These are phyloP conservation scores for Drosophila colorata DNA, from an alignment of 2,888 invertebrate genomes.

Conservation along the genomic window DNA sequence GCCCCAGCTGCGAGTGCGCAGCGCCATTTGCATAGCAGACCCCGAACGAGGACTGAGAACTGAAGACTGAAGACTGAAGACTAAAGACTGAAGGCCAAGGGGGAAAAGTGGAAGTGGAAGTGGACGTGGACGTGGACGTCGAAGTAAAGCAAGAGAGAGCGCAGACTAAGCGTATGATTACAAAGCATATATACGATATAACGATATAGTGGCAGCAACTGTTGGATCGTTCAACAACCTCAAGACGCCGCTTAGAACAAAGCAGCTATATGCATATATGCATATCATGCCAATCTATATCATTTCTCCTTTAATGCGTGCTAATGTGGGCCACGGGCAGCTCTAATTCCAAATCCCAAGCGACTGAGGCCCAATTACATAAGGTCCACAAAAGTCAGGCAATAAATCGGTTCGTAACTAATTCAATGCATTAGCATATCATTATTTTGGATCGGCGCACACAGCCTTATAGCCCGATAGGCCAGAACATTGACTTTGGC, in stretches of 20 bases:
- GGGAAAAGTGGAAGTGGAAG: not conserved
- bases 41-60: slow-evolving; percentile 7
- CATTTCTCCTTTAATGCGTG: not conserved
- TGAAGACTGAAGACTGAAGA: slow-evolving; percentile 6
- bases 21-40: slow-evolving; percentile 35
- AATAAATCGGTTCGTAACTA: slow-evolving; percentile 8
- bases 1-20: slow-evolving; percentile 25
- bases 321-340: slow-evolving; percentile 36
- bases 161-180: not conserved
- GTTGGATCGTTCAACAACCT: slow-evolving; percentile 42
- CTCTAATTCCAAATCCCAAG: slow-evolving; percentile 25
- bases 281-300: not conserved
- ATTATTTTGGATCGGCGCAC: slow-evolving; percentile 25
- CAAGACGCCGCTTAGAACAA: slow-evolving; percentile 15
- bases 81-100: slow-evolving; percentile 4
- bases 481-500: not conserved
- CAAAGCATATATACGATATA: slow-evolving; percentile 3
- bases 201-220: not conserved
- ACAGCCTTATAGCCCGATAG: slow-evolving; percentile 9
- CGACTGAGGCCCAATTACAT: slow-evolving; percentile 6
- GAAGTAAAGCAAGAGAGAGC: no score
- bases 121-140: no score
- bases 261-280: not conserved
- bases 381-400: slow-evolving; percentile 10
- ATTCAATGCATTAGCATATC: slow-evolving; percentile 43